Percentiles rank a stretch among this genome's conserved stretches.
Conservation (phyloP, 2,888 invertebrate genomes). For the Catocala sponsa region DNA sequence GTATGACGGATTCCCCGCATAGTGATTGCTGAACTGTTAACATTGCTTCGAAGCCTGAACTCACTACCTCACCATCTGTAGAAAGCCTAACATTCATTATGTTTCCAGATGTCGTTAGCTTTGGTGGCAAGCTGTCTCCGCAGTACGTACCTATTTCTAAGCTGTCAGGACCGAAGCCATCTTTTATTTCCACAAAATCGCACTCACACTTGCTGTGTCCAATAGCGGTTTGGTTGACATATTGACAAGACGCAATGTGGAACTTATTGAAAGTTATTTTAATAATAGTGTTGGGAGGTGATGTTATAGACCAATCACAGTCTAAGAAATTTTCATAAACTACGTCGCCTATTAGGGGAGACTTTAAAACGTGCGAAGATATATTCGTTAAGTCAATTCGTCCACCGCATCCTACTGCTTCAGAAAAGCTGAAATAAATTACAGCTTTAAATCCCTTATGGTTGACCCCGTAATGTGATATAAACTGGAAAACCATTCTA, state of each 20-base stretch:
- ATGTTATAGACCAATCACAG: conserved; percentile 92
- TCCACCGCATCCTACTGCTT: conserved; percentile 91
- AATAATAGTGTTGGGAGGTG: conserved; percentile 88
- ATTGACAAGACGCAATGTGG: conserved; percentile 81
- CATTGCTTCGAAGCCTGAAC: conserved; percentile 80
- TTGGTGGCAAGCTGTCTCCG: conserved; percentile 88
- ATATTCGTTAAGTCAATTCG: conserved; percentile 84
- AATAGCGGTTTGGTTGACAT: conserved; percentile 73
- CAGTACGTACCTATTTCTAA: conserved; percentile 91
- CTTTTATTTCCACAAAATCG: conserved; percentile 92
- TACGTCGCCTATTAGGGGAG: conserved; percentile 68
- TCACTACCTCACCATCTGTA: conserved; percentile 88
- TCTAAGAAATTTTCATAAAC: conserved; percentile 90
- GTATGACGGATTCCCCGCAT: conserved; percentile 68
- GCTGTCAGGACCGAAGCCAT: conserved; percentile 91
- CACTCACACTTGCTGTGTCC: conserved; percentile 88
- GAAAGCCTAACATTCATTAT: conserved; percentile 90
- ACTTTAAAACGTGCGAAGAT: conserved; percentile 71
- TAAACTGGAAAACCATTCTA: conserved; percentile 86
- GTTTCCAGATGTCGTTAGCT: conserved; percentile 88
- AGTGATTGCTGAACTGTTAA: conserved; percentile 26
- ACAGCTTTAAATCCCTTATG: conserved; percentile 88
- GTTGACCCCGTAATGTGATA: conserved; percentile 73
- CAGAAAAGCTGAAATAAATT: conserved; percentile 87
- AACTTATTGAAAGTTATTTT: conserved; percentile 87